Percentiles rank a stretch among this genome's conserved stretches.
Conservation (phyloP, 2,113 vertebrate genomes). For the Scatophagus argus region DNA sequence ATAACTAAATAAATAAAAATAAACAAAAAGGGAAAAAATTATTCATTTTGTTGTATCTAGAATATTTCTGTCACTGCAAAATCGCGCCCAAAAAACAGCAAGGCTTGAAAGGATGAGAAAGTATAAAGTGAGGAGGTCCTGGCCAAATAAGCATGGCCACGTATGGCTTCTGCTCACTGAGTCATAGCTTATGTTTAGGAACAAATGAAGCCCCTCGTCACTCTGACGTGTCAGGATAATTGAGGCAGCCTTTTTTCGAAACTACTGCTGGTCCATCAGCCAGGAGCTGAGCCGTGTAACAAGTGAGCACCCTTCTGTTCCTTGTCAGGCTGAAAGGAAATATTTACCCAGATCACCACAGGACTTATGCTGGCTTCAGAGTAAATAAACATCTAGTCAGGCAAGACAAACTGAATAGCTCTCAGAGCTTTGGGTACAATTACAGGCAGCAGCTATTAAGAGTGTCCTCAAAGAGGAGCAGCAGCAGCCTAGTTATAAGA, state of each 20-base stretch:
- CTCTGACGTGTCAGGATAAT: slow-evolving; percentile 56
- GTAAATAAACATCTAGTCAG: slow-evolving; percentile 66
- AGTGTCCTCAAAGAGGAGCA: slow-evolving; percentile 8
- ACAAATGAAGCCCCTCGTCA: slow-evolving; percentile 38
- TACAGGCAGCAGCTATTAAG: slow-evolving; percentile 28
- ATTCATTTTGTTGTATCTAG: background rate
- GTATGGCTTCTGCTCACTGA: slow-evolving; percentile 24
- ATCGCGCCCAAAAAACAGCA: background rate
- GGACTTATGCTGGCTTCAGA: slow-evolving; percentile 31
- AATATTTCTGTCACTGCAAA: background rate
- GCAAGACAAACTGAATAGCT: slow-evolving; percentile 42
- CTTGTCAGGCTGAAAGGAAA: slow-evolving; percentile 45
- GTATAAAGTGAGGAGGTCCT: slow-evolving; percentile 10
- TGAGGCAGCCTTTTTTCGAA: slow-evolving; percentile 33
- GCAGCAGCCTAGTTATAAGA: slow-evolving; percentile 34
- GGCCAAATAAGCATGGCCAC: background rate
- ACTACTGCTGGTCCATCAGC: slow-evolving; percentile 45
- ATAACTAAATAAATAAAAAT: too few relatives aligned
- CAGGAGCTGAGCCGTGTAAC: slow-evolving; percentile 18
- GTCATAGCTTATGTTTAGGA: slow-evolving; percentile 52
- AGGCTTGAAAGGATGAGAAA: background rate
- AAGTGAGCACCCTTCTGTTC: slow-evolving; percentile 43
- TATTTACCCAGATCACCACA: slow-evolving; percentile 56
- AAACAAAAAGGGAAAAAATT: background rate
- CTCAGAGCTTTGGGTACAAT: slow-evolving; percentile 38